phyloP scores from a whole-genome alignment of 2,888 invertebrate genomes.

The Apoderus coryli region DNA sequence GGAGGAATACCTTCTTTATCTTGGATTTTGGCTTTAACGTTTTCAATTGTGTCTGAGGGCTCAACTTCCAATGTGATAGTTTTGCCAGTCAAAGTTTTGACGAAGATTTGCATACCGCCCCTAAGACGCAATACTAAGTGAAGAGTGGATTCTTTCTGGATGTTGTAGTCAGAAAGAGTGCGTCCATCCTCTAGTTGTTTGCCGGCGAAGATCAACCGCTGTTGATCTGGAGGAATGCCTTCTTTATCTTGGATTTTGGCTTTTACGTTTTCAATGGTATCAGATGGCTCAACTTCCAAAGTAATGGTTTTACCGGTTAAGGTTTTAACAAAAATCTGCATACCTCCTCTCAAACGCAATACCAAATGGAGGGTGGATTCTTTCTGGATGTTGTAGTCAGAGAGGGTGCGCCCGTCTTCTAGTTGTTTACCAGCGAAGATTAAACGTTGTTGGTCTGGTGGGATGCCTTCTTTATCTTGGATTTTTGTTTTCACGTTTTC shows the following conservation, averaged over 20 bases:
- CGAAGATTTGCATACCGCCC: constrained; percentile 49
- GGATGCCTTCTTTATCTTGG: constrained; percentile 40
- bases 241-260: constrained; percentile 42
- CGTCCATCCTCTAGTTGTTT: constrained; percentile 54
- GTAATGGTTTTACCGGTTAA: too few species aligned
- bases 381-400: too few species aligned
- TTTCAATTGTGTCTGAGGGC: constrained; percentile 46
- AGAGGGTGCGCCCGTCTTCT: too few species aligned
- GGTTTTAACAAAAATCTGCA: constrained; percentile 47
- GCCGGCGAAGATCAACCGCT: too few species aligned
- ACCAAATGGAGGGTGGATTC: constrained; percentile 90
- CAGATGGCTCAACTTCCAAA: constrained; percentile 46
- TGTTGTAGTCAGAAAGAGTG: constrained; percentile 49
- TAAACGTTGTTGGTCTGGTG: too few species aligned
- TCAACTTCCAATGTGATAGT: too few species aligned
- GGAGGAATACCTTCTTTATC: constrained; percentile 39
- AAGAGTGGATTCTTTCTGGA: constrained; percentile 44
- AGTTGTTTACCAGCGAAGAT: too few species aligned
- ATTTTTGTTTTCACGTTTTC: constrained; percentile 48
- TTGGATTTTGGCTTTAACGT: constrained; percentile 42
- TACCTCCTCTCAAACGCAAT: constrained; percentile 80
- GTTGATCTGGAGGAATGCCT: constrained; percentile 40
- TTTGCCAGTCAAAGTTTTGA: constrained; percentile 39
- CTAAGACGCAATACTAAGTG: constrained; percentile 45
- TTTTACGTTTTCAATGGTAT: constrained; percentile 49